Evolutionary conservation across 92 coral and sea anemone species (phyloP), one percentile per base, ranked within the genome.

Genomic region (Porites evermanni): DNA sequence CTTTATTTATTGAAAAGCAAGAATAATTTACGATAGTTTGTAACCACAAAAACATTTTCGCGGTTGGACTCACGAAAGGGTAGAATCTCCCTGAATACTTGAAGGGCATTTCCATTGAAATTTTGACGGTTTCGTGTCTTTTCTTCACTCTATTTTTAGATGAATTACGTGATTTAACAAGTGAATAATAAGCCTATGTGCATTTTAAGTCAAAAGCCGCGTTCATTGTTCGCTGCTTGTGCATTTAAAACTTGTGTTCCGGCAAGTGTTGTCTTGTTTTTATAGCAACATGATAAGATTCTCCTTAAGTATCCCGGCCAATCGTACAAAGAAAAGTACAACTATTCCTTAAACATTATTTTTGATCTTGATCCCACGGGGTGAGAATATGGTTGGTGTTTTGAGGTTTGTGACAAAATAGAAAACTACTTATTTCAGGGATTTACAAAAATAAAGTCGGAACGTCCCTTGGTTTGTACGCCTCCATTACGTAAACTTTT

Each of bases 51-150:
- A 4, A 26, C 72, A 20, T 21, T 53, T 50, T 51, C 44, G 84
- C 29, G 75, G 76, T 63, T 17, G 24, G 60, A 23, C n/a, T 69
- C 67, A 67, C 64, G 67, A 68, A 80, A 69, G 12, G 66, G 13
- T 53, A 38, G 11, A 17, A 71, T 13, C 7, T 21, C 24, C 11
- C 13, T n/a, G 12, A 3, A 10, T 54, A 2, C 60, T 13, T 9
- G 60, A 13, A 53, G 66, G 52, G 66, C 52, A 6, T 26, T 79
- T 53, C 69, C n/a, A 14, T 19, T 32, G 14, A 8, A 17, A 4
- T 10, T 14, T 12, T 20, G 13, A 8, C 77, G 50, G 53, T 66
- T 23, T 52, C 18, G 18, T 51, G 6, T 53, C 18, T 17, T 32
- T 18, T 24, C n/a, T 64, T 60, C 61, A 21, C 51, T 2, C 8